Evolutionary conservation across 2,797 vertebrate genomes (phyloP), one percentile per base, ranked within the genome.

Genomic region (Enteromius radiatus): DNA sequence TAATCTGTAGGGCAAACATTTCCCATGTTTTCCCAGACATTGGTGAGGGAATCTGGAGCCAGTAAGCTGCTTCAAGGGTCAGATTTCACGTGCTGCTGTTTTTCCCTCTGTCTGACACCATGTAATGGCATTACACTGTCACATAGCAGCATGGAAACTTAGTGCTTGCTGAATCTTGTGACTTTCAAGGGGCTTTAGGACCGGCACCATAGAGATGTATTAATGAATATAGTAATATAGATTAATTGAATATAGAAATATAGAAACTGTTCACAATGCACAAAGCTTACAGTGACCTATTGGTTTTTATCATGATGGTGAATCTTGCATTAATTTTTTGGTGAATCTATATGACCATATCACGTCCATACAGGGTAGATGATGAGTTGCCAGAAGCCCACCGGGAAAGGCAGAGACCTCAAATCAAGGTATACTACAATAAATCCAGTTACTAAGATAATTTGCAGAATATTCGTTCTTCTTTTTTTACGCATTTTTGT

Each of bases 41-140:
- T 31, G 76, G 82, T 81, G 23, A n/a, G 19, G n/a, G 31, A 38
- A 76, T 65, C 88, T 87, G 61, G 71, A 65, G 28, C 54, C 41
- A 67, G 15, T 92, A 93, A 93, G 91, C 92, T 76, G 69, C 90
- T 92, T 89, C 90, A 0, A 63, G 85, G 90, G 88, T 91, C 87
- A 89, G 9, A 33, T 68, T 86, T 93, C 90, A 91, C 90, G 89
- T 93, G 92, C 26, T 91, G 75, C 64, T 91, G 89, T 91, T 92
- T 89, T 88, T 78, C 12, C 23, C 78, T 81, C 84, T 81, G 63
- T 15, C 61, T 86, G 75, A 70, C 80, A 84, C 4, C 63, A 78
- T 78, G 67, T 10, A 71, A 76, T 14, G 19, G 59, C 31, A 76
- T 84, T 11, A 70, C 54, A 56, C 17, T 54, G n/a, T 83, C 65